A percentile compares a stretch with the other conserved stretches of the same genome.
Conservation (phyloP, 2,797 vertebrate genomes). For the Ptychobarbus kaznakovi region DNA sequence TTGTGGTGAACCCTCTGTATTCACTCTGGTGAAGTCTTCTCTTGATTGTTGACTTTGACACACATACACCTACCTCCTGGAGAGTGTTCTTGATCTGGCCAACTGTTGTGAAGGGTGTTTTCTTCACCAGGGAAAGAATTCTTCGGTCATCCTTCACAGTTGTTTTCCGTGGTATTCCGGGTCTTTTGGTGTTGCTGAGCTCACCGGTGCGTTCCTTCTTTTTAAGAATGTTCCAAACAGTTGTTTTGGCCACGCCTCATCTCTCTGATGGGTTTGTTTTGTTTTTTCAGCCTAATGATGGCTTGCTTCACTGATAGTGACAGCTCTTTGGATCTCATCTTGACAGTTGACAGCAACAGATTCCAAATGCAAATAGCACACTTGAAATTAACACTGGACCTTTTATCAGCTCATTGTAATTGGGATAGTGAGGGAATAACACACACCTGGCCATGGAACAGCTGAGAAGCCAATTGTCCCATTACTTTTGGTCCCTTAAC, state of each 20-base stretch:
- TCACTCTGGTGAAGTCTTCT: too few species aligned
- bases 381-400: too few species aligned
- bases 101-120: slow-evolving; percentile 52
- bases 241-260: slow-evolving; percentile 38
- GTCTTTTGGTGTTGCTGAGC: slow-evolving; percentile 57
- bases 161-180: slow-evolving; percentile 58
- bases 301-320: slow-evolving; percentile 56
- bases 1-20: too few species aligned
- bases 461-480: too few species aligned
- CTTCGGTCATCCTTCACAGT: slow-evolving; percentile 54
- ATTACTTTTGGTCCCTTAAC: too few species aligned
- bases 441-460: too few species aligned
- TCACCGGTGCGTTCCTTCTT: slow-evolving; percentile 48
- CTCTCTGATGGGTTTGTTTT: slow-evolving; percentile 43
- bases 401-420: too few species aligned
- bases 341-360: slow-evolving; percentile 53
- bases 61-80: slow-evolving; percentile 48
- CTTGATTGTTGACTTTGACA: neutral
- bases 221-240: slow-evolving; percentile 51
- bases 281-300: slow-evolving; percentile 56
- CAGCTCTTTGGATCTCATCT: slow-evolving; percentile 52
- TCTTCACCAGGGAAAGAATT: slow-evolving; percentile 52
- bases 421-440: too few species aligned
- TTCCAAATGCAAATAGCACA: slow-evolving; percentile 7
- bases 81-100: slow-evolving; percentile 46